These are phyloP conservation scores for Tricholaema leucomelas DNA, from an alignment of 2,113 vertebrate genomes.

Conservation along the genomic window DNA sequence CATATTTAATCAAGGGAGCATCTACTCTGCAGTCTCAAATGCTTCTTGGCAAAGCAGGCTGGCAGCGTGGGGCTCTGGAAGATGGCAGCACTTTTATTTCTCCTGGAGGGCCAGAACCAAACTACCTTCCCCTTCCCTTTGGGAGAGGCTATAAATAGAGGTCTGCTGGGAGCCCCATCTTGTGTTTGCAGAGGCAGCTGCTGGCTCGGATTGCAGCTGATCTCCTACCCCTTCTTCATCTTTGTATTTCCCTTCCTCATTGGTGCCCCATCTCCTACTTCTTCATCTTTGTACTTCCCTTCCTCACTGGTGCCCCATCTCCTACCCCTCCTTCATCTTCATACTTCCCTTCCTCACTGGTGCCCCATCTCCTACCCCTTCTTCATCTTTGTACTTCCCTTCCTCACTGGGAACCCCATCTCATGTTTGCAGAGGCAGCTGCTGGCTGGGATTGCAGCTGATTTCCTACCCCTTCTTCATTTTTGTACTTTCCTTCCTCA, in stretches of 20 bases:
- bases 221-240: background rate
- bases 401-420: background rate
- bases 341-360: no score
- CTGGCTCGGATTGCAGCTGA: background rate
- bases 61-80: background rate
- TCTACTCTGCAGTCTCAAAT: slow-evolving; percentile 20
- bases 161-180: background rate
- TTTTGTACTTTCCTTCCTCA: background rate
- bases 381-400: no score
- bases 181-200: background rate
- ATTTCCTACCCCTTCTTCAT: background rate
- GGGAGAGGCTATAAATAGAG: slow-evolving; percentile 12
- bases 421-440: background rate
- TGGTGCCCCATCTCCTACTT: no score
- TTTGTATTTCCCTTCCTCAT: background rate
- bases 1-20: slow-evolving; percentile 39
- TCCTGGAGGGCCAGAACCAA: slow-evolving; percentile 5
- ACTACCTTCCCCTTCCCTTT: background rate
- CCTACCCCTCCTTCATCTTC: no score
- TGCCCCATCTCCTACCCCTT: no score
- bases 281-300: no score
- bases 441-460: background rate
- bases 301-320: no score
- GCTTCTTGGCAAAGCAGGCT: slow-evolving; percentile 31
- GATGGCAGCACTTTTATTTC: background rate